Percentiles rank a stretch among this genome's conserved stretches.
Conservation (phyloP, 2,888 invertebrate genomes). For the Mamestra brassicae region DNA sequence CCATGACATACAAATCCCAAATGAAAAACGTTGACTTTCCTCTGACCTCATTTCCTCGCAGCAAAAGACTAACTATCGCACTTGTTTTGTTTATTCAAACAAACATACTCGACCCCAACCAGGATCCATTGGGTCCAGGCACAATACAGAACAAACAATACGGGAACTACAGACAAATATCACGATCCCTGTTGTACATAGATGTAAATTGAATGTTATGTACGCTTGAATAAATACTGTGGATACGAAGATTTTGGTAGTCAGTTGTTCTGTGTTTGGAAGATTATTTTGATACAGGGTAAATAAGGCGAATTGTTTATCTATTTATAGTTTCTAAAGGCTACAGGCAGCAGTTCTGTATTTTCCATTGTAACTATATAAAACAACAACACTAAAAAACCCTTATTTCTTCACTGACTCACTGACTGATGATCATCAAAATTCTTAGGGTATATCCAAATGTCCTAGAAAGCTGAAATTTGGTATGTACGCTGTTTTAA, state of each 20-base stretch:
- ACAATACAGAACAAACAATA: conserved; percentile 56
- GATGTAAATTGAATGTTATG: conserved; percentile 25
- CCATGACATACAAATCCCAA: background rate
- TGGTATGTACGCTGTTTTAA: no score
- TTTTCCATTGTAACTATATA: no score
- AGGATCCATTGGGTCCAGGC: conserved; percentile 16
- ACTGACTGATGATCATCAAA: no score
- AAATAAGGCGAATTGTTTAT: background rate
- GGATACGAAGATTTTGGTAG: background rate
- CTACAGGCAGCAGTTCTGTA: no score
- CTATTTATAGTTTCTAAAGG: background rate
- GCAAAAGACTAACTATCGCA: conserved; percentile 50
- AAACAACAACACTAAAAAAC: no score
- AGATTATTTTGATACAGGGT: no score
- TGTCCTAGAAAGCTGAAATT: no score
- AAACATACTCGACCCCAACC: conserved; percentile 54
- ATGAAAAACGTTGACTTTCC: conserved; percentile 24
- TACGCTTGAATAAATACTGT: conserved; percentile 26
- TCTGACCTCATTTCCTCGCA: conserved; percentile 32
- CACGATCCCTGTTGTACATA: conserved; percentile 26
- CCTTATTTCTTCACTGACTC: no score
- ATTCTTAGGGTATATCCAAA: no score
- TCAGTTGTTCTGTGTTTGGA: background rate
- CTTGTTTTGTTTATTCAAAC: conserved; percentile 55
- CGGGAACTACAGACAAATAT: conserved; percentile 49